Conservation (phyloP, 2,113 vertebrate species). For the Podilymbus podiceps region DNA sequence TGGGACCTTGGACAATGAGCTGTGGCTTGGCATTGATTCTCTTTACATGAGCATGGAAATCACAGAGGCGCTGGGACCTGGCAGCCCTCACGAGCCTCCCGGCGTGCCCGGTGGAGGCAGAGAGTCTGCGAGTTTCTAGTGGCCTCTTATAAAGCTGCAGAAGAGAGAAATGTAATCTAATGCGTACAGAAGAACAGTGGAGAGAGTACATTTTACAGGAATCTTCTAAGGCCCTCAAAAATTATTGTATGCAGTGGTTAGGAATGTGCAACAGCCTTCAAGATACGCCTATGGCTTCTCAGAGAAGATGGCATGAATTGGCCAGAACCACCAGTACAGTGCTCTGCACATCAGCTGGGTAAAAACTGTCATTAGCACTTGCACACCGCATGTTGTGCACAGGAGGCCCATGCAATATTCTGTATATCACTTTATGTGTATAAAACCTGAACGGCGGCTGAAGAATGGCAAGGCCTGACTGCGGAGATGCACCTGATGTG, state of each 20-base stretch:
- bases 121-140: background rate
- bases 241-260: background rate
- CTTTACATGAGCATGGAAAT: background rate
- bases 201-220: background rate
- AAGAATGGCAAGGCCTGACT: background rate
- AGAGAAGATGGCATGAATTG: background rate
- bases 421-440: background rate
- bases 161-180: background rate
- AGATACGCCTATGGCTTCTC: fast-evolving
- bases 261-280: background rate
- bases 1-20: background rate
- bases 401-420: fast-evolving
- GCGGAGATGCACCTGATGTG: background rate
- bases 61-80: background rate
- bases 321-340: background rate
- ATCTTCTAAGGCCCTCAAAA: background rate
- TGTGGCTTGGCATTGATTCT: conserved; percentile 19
- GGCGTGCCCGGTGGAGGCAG: background rate
- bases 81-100: background rate
- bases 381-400: background rate
- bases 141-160: background rate
- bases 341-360: background rate
- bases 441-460: background rate
- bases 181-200: background rate
- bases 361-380: background rate